Evolutionary conservation across 2,888 invertebrate genomes (phyloP).

Genomic region (Julus scanicus): DNA sequence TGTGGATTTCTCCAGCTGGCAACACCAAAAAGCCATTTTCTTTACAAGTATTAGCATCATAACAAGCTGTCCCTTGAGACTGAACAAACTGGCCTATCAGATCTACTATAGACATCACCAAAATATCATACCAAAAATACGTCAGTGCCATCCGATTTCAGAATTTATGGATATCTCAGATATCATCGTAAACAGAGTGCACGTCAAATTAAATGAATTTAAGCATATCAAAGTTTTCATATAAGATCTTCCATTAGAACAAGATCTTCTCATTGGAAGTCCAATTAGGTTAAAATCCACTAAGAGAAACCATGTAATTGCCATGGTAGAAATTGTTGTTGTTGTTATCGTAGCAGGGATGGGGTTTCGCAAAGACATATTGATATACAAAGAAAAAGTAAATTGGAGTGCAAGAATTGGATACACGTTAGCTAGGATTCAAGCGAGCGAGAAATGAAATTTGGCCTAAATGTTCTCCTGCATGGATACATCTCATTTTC

Average conservation of each 20-base stretch:
- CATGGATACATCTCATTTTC: constrained; percentile 20
- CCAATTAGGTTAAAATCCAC: neutral
- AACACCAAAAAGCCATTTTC: too few relatives aligned
- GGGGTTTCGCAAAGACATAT: neutral
- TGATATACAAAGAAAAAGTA: neutral
- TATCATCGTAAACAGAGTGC: too few relatives aligned
- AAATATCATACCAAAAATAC: too few relatives aligned
- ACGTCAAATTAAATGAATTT: too few relatives aligned
- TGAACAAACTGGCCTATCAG: too few relatives aligned
- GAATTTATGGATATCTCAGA: too few relatives aligned
- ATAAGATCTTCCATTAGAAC: neutral
- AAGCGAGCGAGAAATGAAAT: constrained; percentile 30
- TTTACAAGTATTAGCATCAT: too few relatives aligned
- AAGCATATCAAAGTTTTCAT: too few relatives aligned
- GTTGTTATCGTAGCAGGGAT: neutral
- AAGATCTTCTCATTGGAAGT: neutral
- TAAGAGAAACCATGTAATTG: neutral
- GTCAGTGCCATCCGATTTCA: too few relatives aligned
- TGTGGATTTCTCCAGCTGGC: too few relatives aligned
- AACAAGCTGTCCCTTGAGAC: too few relatives aligned
- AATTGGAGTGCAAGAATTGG: neutral
- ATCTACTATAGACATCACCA: too few relatives aligned
- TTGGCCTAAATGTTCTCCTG: constrained; percentile 23
- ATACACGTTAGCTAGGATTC: neutral
- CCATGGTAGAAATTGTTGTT: neutral